Conservation (phyloP, 2,797 vertebrate genomes). For the Schizopygopsis pylzovi region DNA sequence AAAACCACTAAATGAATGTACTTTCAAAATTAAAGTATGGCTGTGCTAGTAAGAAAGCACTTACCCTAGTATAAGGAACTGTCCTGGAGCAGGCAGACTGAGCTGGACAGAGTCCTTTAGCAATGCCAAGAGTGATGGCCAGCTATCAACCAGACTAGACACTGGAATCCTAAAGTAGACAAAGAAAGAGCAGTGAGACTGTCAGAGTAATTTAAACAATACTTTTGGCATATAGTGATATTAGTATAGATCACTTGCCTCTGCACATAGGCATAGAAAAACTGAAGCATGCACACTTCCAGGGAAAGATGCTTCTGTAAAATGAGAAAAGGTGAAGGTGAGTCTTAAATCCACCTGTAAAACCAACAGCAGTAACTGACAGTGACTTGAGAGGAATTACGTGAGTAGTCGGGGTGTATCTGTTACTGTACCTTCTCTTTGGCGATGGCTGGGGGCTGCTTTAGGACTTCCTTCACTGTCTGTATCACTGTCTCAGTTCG, state of each 20-base stretch:
- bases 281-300: slow-evolving; percentile 99
- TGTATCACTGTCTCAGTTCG: slow-evolving; percentile 96
- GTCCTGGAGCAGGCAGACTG: slow-evolving; percentile 93
- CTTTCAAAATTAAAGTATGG: background rate
- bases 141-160: slow-evolving; percentile 94
- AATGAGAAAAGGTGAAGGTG: slow-evolving; percentile 11
- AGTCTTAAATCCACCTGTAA: background rate
- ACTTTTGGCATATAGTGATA: background rate
- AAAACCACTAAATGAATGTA: background rate
- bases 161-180: slow-evolving; percentile 87
- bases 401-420: background rate
- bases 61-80: slow-evolving; percentile 96
- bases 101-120: slow-evolving; percentile 96
- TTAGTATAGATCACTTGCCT: slow-evolving; percentile 80
- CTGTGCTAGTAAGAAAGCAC: slow-evolving; percentile 8
- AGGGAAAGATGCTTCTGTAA: slow-evolving; percentile 94
- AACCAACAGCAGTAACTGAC: background rate
- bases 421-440: slow-evolving; percentile 88
- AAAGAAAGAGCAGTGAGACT: background rate
- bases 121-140: slow-evolving; percentile 90
- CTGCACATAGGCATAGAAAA: slow-evolving; percentile 98
- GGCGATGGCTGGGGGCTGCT: slow-evolving; percentile 95
- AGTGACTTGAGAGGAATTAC: background rate
- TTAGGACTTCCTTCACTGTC: slow-evolving; percentile 97
- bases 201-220: background rate